Evolutionary conservation across 2,797 vertebrate genomes (phyloP), one percentile per base, ranked within the genome.

Genomic region (Falco rusticolus): DNA sequence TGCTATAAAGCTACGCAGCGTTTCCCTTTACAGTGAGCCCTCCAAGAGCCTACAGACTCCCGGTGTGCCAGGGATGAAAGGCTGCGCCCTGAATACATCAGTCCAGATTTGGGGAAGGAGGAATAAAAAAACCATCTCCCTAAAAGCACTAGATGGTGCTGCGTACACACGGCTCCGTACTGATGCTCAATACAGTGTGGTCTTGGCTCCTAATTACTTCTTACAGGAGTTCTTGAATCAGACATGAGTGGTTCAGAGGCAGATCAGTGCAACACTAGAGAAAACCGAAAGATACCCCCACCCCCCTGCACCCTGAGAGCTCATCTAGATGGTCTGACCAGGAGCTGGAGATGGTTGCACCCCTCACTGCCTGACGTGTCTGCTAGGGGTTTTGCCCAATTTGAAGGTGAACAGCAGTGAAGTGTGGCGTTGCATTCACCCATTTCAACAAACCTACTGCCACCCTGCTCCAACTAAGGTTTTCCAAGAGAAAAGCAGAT

Each of bases 71-170:
- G 37, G 16, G 11, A 6, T 18, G 43, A 39, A 3, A 43, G 39
- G 48, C 26, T 21, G 47, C 6, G 1, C 14, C 31, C 48, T 26
- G 41, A 3, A 12, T 4, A 13, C 39, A 5, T 16, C 39, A 0
- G 39, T 41, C 4, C 5, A 2, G 17, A 11, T 25, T 16, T 25
- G 19, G 33, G 63, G 29, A 56, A 24, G 6, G 34, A 26, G 33
- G 17, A 6, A 16, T 6, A 6, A 9, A 12, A 7, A 6, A 9
- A 12, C 15, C 16, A 51, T 39, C n/a, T 11, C 45, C 20, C 31
- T 5, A 9, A 31, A 31, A 41, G 70, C 96, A 47, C 90, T 95
- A 97, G 97, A 39, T 97, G 97, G 96, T 89, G 95, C 91, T 87
- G 88, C 29, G 8, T 6, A 3, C 91, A 22, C 90, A 24, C 63